Conservation (phyloP, 2,797 vertebrate species). For the Peromyscus melanophrys region DNA sequence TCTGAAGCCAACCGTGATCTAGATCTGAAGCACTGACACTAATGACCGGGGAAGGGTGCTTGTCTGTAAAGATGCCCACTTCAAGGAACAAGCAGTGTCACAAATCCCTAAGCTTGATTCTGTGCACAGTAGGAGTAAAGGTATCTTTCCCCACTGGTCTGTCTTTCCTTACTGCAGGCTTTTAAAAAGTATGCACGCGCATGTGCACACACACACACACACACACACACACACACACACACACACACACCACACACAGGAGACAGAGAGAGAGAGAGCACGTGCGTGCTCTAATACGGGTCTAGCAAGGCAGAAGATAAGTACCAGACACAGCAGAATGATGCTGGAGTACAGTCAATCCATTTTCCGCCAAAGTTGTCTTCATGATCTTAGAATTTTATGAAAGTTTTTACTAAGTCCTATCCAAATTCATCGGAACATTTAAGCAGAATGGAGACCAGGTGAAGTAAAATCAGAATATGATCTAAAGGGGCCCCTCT, state of each 20-base stretch:
- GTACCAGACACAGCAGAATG: neutral
- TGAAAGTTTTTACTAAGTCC: neutral
- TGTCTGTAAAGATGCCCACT: neutral
- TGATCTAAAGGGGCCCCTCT: neutral
- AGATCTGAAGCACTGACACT: constrained; percentile 54
- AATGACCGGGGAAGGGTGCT: neutral
- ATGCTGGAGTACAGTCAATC: neutral
- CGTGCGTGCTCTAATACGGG: neutral
- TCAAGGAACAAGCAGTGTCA: neutral
- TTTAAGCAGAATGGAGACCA: neutral
- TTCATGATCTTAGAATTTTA: constrained; percentile 5
- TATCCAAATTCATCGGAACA: neutral
- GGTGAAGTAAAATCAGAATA: neutral
- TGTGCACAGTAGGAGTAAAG: neutral
- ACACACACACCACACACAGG: neutral
- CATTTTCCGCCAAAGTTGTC: neutral
- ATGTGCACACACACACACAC: neutral
- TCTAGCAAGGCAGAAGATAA: neutral
- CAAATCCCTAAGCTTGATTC: neutral
- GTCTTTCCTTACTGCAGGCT: neutral
- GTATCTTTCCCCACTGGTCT: neutral
- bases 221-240: neutral
- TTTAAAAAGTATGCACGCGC: neutral
- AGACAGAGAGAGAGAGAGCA: neutral
- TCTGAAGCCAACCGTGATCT: constrained; percentile 61